Base-by-base conservation (phyloP, 2,113 vertebrate genomes). In the Leptobrachium leishanense region DNA sequence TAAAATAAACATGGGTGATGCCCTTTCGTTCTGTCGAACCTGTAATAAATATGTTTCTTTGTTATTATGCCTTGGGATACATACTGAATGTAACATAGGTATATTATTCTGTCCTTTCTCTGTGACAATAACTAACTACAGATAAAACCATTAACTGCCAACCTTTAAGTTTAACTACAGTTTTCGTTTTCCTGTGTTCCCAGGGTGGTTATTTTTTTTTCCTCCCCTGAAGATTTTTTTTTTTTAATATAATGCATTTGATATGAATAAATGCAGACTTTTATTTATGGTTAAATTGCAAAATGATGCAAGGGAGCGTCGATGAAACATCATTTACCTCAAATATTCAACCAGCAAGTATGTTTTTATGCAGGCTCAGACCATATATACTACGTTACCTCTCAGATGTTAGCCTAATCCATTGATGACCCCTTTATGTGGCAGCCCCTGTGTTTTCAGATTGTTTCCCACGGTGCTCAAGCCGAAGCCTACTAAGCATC, bases 341-440 rank as follows among this genome's bases (percentile, higher is more conserved):
- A 95, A 92, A 94, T 92, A 93, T 79, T 89, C 90, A 93, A 95
- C 93, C 95, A 95, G 93, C 93, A 93, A 74, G 91, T 91, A 91
- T 89, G 83, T 88, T 85, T 85, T 90, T 87, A 86, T 81, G 89
- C 86, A 72, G 88, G 92, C 91, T 89, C 88, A 87, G 91, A 88
- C 87, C 92, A 86, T 87, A 84, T 83, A 84, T 83, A 84, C 87
- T 89, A 83, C 81, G 89, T 92, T 95, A 93, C 92, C 93, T 95
- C 92, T 92, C 82, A 55, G 86, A 85, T 89, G 88, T 88, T 88
- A 50, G 4, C 4, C 46, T 50, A 50, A 50, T 5, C 46, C 46
- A 8, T 4, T 50, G 46, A 50, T 50, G 4, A 50, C 46, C 20
- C 20, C 20, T 31, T 50, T 5, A 50, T 5, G 0, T 50, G 8